These are phyloP conservation scores for Conopomorpha cramerella DNA, from an alignment of 1,140 invertebrate species.

Conservation along the genomic window DNA sequence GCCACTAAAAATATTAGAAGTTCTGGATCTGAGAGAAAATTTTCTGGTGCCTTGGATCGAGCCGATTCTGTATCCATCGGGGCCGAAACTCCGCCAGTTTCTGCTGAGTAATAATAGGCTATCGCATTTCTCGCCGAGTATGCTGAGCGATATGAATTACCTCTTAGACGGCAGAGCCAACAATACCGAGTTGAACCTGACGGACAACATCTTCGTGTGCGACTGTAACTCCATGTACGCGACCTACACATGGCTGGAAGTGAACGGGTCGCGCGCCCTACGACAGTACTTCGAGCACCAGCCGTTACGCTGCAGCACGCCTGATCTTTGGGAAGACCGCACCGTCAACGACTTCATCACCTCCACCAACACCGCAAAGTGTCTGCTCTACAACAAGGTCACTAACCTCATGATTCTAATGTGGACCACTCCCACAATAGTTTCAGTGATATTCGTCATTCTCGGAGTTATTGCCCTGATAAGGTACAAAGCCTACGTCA, in stretches of 20 bases:
- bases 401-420: conserved; percentile 30
- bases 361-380: conserved; percentile 26
- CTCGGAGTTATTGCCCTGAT: conserved; percentile 21
- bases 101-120: conserved; percentile 60
- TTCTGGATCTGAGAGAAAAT: conserved; percentile 57
- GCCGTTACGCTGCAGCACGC: conserved; percentile 36
- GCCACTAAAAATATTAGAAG: conserved; percentile 40
- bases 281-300: conserved; percentile 27
- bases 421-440: conserved; percentile 30
- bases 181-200: conserved; percentile 38
- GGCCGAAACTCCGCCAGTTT: conserved; percentile 32
- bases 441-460: conserved; percentile 19
- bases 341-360: conserved; percentile 36
- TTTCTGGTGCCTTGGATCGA: conserved; percentile 52
- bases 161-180: conserved; percentile 31
- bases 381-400: conserved; percentile 32
- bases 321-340: conserved; percentile 42
- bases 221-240: conserved; percentile 51
- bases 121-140: conserved; percentile 54
- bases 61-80: conserved; percentile 37
- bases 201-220: conserved; percentile 61
- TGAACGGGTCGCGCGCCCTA: conserved; percentile 22
- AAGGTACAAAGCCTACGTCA: conserved; percentile 52
- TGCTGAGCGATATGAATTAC: conserved; percentile 60
- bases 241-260: conserved; percentile 36